phyloP scores from a whole-genome alignment of 2,797 vertebrate species.

The Synaphobranchus kaupii region DNA sequence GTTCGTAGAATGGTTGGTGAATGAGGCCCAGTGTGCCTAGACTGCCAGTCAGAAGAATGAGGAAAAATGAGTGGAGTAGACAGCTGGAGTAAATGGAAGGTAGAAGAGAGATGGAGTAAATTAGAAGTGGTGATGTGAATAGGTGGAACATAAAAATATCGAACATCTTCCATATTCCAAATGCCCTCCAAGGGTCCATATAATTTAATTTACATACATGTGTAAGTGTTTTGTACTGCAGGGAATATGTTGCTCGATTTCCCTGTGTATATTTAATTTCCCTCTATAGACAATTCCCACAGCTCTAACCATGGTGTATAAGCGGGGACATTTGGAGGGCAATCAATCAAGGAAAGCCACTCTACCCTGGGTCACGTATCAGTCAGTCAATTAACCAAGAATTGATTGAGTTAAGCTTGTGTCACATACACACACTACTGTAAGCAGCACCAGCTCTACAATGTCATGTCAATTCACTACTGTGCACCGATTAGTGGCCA shows the following conservation, averaged over 20 bases:
- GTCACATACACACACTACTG: background rate
- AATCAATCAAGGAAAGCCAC: background rate
- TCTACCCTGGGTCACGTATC: background rate
- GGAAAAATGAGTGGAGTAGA: background rate
- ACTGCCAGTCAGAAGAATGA: background rate
- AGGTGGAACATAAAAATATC: background rate
- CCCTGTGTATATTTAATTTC: background rate
- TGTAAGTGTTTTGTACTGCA: background rate
- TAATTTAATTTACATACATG: background rate
- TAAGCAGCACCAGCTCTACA: background rate
- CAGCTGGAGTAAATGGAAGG: background rate
- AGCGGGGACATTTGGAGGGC: background rate
- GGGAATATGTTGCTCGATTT: background rate
- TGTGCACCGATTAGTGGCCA: background rate
- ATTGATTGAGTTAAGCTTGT: background rate
- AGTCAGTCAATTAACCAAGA: background rate
- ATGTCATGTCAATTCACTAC: background rate
- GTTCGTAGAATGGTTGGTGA: background rate
- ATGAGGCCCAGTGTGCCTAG: background rate
- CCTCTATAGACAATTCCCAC: background rate
- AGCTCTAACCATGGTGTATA: background rate
- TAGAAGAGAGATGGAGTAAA: background rate
- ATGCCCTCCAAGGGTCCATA: background rate
- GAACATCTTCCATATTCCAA: too few relatives aligned
- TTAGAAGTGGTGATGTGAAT: background rate